phyloP scores from a whole-genome alignment of 2,797 vertebrate genomes.

The Sphaeramia orbicularis region DNA sequence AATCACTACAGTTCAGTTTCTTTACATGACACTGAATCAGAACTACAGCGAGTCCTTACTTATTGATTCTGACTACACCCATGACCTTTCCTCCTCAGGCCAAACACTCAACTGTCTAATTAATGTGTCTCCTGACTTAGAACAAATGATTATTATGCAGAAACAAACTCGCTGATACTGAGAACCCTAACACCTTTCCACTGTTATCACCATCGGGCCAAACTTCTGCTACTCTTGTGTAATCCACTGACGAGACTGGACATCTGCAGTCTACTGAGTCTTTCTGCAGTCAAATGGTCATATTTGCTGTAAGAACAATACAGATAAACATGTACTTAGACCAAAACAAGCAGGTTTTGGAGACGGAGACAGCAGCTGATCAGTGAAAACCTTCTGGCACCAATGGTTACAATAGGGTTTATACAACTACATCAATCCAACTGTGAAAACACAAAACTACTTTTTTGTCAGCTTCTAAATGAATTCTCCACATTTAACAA shows the following conservation, averaged over 20 bases:
- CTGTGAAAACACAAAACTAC: no score
- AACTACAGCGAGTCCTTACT: not conserved
- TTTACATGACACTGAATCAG: slow-evolving; percentile 11
- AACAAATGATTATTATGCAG: not conserved
- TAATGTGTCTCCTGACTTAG: slow-evolving; percentile 6
- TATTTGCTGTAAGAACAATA: not conserved
- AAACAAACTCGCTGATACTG: slow-evolving; percentile 1
- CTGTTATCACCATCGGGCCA: slow-evolving; percentile 9
- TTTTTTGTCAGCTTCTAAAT: no score
- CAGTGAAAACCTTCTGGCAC: not conserved
- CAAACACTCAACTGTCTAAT: not conserved
- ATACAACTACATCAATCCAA: not conserved
- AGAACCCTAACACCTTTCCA: slow-evolving; percentile 8
- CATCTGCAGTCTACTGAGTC: slow-evolving; percentile 16
- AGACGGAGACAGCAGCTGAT: not conserved
- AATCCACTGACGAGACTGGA: slow-evolving; percentile 19
- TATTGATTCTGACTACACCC: not conserved
- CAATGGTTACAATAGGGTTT: not conserved
- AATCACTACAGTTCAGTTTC: slow-evolving; percentile 2
- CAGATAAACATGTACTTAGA: not conserved
- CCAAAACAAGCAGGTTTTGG: not conserved
- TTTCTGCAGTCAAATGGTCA: not conserved
- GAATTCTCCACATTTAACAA: no score
- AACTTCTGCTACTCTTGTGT: slow-evolving; percentile 21
- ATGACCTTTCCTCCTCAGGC: not conserved